A percentile compares a stretch with the other conserved stretches of the same genome.
Evolutionary conservation across 2,888 invertebrate genomes (phyloP).

Genomic region (Drosophila longiperda): DNA sequence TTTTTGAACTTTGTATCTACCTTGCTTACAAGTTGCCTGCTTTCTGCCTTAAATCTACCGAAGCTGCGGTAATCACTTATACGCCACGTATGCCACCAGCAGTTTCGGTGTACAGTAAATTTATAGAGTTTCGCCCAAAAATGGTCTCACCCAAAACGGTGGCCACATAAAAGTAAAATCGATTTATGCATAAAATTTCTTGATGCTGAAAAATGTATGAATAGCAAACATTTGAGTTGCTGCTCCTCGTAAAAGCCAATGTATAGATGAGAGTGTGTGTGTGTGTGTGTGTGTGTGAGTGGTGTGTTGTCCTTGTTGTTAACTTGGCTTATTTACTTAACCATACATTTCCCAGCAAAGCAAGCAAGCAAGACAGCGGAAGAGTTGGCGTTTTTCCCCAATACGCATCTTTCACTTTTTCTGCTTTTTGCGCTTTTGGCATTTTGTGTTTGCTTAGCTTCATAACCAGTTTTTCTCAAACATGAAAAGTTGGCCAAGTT

Average conservation of each 20-base stretch:
- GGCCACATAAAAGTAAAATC: slow-evolving; percentile 64
- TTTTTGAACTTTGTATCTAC: slow-evolving; percentile 34
- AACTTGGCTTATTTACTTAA: slow-evolving; percentile 57
- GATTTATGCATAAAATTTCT: slow-evolving; percentile 74
- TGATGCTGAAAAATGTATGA: slow-evolving; percentile 69
- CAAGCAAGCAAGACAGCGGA: slow-evolving; percentile 30
- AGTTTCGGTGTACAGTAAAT: slow-evolving; percentile 51
- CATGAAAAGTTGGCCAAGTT: slow-evolving; percentile 76
- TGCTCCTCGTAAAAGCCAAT: slow-evolving; percentile 8
- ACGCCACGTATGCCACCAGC: slow-evolving; percentile 60
- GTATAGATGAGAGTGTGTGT: background rate
- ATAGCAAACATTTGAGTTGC: slow-evolving; percentile 67
- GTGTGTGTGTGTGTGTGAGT: slow-evolving; percentile 5
- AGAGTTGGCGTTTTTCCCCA: background rate
- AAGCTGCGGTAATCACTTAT: slow-evolving; percentile 65
- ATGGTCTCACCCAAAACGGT: slow-evolving; percentile 26
- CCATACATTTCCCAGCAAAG: slow-evolving; percentile 38
- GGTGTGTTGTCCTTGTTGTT: slow-evolving; percentile 37
- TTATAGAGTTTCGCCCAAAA: slow-evolving; percentile 53
- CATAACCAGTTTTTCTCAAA: slow-evolving; percentile 76
- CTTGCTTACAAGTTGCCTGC: slow-evolving; percentile 9
- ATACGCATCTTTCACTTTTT: slow-evolving; percentile 2
- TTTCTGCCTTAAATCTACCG: slow-evolving; percentile 37
- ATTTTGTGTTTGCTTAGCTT: slow-evolving; percentile 70
- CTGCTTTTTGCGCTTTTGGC: slow-evolving; percentile 22